phyloP scores from a whole-genome alignment of 2,113 vertebrate genomes.

The Colaptes auratus region DNA sequence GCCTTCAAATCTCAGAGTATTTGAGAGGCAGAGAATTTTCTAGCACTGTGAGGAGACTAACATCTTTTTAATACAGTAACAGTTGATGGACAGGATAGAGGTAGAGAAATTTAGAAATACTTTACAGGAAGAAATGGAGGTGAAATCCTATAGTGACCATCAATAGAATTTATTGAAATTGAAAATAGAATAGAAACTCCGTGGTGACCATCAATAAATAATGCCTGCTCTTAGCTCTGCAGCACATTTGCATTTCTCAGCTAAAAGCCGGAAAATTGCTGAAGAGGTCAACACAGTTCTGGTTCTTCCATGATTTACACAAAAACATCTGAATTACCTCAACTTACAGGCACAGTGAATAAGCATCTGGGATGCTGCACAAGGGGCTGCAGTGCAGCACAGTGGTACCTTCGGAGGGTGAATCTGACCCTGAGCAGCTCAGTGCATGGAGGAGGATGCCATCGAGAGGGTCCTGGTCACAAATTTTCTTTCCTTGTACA shows the following conservation, averaged over 20 bases:
- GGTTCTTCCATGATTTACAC: not conserved
- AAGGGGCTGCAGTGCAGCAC: not conserved
- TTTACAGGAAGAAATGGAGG: not conserved
- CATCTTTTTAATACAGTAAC: not conserved
- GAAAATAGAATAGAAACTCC: not conserved
- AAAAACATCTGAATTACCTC: not conserved
- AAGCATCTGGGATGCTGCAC: not conserved
- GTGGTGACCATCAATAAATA: not conserved
- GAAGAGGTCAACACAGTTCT: not conserved
- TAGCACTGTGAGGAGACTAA: not conserved
- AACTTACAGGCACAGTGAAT: not conserved
- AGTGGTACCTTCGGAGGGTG: not conserved
- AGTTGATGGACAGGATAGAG: not conserved
- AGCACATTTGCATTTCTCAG: conserved; percentile 21
- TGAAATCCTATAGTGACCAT: not conserved
- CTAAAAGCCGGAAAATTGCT: conserved; percentile 2
- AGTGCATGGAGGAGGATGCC: not conserved
- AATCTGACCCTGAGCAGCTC: not conserved
- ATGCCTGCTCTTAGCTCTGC: not conserved
- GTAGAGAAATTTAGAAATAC: not conserved
- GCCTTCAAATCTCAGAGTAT: not conserved
- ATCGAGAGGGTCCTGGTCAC: rapidly evolving
- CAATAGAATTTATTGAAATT: not conserved
- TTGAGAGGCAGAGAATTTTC: not conserved
- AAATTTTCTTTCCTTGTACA: not conserved